Conservation (phyloP, 1,140 invertebrate genomes). For the Chlorops oryzae region DNA sequence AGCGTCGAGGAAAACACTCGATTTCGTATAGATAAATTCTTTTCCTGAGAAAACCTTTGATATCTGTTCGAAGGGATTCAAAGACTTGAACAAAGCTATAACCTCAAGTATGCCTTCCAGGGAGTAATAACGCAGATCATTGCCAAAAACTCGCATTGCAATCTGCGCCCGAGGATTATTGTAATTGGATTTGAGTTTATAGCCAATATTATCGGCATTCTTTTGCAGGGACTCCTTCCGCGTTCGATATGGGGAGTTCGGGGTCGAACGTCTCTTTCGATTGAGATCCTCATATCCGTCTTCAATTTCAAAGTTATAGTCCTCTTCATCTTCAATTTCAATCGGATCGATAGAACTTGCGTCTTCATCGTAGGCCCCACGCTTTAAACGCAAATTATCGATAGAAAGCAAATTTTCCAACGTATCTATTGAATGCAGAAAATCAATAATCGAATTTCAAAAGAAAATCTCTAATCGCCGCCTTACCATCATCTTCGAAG, state of each 20-base stretch:
- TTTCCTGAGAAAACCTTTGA: conserved; percentile 67
- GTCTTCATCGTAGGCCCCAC: conserved; percentile 9
- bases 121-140: conserved; percentile 66
- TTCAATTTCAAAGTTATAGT: conserved; percentile 31
- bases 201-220: conserved; percentile 34
- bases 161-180: conserved; percentile 53
- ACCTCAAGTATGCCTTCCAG: conserved; percentile 64
- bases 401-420: conserved; percentile 36
- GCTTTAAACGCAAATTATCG: conserved; percentile 33
- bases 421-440: conserved; percentile 14
- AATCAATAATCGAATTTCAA: neutral
- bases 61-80: conserved; percentile 64
- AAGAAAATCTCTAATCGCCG: neutral
- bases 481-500: conserved; percentile 27
- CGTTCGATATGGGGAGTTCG: conserved; percentile 2
- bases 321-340: conserved; percentile 14
- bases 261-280: conserved; percentile 17
- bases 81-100: conserved; percentile 51
- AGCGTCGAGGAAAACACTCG: conserved; percentile 75
- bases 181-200: conserved; percentile 50
- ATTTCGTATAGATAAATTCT: conserved; percentile 73
- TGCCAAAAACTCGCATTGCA: conserved; percentile 66
- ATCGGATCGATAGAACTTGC: neutral
- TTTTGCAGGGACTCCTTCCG: conserved; percentile 28
- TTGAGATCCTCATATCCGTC: too few relatives aligned